Evolutionary conservation across 2,888 invertebrate genomes (phyloP).

Genomic region (Embidobia sp.): DNA sequence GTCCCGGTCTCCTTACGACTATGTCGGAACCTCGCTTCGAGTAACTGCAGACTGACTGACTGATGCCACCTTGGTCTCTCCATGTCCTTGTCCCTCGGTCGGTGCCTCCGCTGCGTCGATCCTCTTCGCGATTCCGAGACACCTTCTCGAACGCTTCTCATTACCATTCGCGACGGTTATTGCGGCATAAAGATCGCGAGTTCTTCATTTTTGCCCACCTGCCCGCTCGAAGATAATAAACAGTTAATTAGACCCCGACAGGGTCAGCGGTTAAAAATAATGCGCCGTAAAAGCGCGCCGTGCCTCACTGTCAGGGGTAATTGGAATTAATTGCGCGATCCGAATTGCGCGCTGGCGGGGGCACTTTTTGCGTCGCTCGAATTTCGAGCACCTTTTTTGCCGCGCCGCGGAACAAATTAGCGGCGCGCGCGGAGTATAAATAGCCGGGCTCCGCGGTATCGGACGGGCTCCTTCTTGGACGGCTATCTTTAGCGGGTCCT

Average conservation of each 20-base stretch:
- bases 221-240: constrained; percentile 35
- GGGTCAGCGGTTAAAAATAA: constrained; percentile 47
- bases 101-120: too few relatives aligned
- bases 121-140: constrained; percentile 8
- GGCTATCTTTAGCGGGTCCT: constrained; percentile 1
- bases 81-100: constrained; percentile 55
- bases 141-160: constrained; percentile 40
- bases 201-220: constrained; percentile 46
- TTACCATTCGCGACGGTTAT: constrained; percentile 53
- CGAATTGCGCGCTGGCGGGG: too few relatives aligned
- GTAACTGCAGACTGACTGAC: constrained; percentile 68
- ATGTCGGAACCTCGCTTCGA: constrained; percentile 67
- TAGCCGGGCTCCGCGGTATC: constrained; percentile 3
- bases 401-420: constrained; percentile 2
- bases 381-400: too few relatives aligned
- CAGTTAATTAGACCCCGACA: constrained; percentile 53
- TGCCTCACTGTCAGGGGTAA: constrained; percentile 38
- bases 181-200: constrained; percentile 50
- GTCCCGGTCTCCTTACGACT: constrained; percentile 73
- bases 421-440: constrained; percentile 12
- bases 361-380: too few relatives aligned
- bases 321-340: constrained; percentile 49
- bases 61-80: constrained; percentile 65
- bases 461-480: background rate
- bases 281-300: constrained; percentile 33